Conservation (phyloP, 2,888 invertebrate genomes). For the Pseudanteris insignis region DNA sequence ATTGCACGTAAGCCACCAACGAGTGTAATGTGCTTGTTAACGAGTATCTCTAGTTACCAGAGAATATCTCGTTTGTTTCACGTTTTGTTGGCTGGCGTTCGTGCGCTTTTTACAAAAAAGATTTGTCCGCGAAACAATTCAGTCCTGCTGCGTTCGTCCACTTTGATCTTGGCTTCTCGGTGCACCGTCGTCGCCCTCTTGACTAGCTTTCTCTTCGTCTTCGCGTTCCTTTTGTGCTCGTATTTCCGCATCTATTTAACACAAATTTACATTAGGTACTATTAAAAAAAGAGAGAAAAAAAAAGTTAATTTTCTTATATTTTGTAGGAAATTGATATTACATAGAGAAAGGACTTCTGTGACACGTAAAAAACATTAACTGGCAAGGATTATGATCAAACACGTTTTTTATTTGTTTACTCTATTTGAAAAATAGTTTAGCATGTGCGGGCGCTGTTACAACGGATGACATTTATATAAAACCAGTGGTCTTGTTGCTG, state of each 20-base stretch:
- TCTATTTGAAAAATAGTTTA: too few relatives aligned
- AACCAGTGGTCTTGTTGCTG: too few relatives aligned
- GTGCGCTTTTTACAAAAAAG: slow-evolving; percentile 15
- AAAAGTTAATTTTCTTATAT: too few relatives aligned
- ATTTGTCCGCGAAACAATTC: slow-evolving; percentile 23
- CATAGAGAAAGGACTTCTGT: too few relatives aligned
- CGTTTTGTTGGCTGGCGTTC: neutral
- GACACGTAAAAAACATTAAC: too few relatives aligned
- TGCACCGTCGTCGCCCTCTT: slow-evolving; percentile 44
- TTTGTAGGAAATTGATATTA: too few relatives aligned
- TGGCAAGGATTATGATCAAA: too few relatives aligned
- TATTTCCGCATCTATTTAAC: slow-evolving; percentile 69
- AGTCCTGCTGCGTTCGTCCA: slow-evolving; percentile 29
- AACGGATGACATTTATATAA: too few relatives aligned
- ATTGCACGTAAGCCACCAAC: neutral
- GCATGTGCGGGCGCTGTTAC: too few relatives aligned
- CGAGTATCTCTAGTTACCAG: slow-evolving; percentile 8
- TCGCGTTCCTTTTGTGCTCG: slow-evolving; percentile 67
- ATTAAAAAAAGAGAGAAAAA: too few relatives aligned
- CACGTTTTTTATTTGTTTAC: too few relatives aligned
- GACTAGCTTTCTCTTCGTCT: slow-evolving; percentile 49
- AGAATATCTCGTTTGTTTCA: slow-evolving; percentile 3
- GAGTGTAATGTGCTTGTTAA: slow-evolving; percentile 4
- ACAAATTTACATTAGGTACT: too few relatives aligned
- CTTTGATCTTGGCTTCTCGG: slow-evolving; percentile 26